These are phyloP conservation scores for Amblyraja radiata DNA, from an alignment of 2,797 vertebrate species.

Conservation along the genomic window DNA sequence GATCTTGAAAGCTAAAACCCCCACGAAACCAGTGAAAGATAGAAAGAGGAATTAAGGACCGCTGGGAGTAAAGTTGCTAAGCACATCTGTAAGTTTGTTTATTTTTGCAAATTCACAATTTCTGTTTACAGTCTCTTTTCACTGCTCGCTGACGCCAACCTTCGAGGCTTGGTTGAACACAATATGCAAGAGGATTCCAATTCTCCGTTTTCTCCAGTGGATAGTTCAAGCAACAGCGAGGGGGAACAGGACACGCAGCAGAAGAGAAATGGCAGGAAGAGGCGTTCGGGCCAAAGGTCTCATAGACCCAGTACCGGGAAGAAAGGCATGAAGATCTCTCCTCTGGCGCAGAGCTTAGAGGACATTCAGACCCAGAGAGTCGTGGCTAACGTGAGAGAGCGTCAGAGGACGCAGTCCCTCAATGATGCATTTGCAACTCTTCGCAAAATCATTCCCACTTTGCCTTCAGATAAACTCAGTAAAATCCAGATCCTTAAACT, in stretches of 20 bases:
- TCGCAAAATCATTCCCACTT: conserved; percentile 80
- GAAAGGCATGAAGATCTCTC: conserved; percentile 35
- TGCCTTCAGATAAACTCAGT: conserved; percentile 87
- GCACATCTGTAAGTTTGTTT: conserved; percentile 26
- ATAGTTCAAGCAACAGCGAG: conserved; percentile 62
- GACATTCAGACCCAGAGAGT: conserved; percentile 28
- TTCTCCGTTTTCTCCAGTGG: conserved; percentile 65
- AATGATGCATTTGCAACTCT: conserved; percentile 83
- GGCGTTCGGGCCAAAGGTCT: conserved; percentile 20
- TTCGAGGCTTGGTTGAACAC: not conserved
- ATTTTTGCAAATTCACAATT: not conserved
- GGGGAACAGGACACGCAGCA: conserved; percentile 58
- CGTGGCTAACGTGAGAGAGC: conserved; percentile 72
- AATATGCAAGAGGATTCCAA: conserved; percentile 73
- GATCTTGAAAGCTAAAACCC: conserved; percentile 28
- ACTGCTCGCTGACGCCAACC: not conserved
- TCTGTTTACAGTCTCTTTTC: not conserved
- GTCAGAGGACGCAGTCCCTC: conserved; percentile 79
- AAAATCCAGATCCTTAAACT: conserved; percentile 88
- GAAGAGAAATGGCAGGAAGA: conserved; percentile 47
- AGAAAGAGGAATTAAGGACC: conserved; percentile 24
- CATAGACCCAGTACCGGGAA: conserved; percentile 8
- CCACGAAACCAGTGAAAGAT: conserved; percentile 16
- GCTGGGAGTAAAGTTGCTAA: conserved; percentile 24
- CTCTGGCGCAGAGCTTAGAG: conserved; percentile 13